phyloP scores from a whole-genome alignment of 1,140 invertebrate species.

The Caerostris darwini region DNA sequence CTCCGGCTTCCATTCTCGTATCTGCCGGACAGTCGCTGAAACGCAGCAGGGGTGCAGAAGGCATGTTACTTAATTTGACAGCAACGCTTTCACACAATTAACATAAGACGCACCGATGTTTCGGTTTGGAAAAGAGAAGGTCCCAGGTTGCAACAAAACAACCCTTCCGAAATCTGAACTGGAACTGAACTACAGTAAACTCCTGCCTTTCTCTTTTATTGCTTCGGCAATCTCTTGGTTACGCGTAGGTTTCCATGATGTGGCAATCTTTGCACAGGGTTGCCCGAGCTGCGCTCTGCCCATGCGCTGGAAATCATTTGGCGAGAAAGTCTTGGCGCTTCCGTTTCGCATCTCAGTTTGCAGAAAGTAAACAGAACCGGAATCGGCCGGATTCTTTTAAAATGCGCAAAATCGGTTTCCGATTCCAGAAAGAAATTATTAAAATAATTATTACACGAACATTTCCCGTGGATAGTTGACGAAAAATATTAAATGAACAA shows the following conservation, averaged over 20 bases:
- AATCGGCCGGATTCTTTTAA: neutral
- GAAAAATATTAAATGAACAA: no score
- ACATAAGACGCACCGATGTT: neutral
- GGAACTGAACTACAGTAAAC: neutral
- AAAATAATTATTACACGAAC: neutral
- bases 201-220: constrained; percentile 47
- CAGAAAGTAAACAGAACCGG: neutral
- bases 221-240: constrained; percentile 9
- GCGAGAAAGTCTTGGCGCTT: constrained; percentile 20
- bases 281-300: constrained; percentile 9
- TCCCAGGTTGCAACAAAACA: neutral
- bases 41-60: constrained; percentile 61
- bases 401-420: neutral
- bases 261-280: constrained; percentile 59
- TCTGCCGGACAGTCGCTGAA: constrained; percentile 58
- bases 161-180: neutral
- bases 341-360: neutral
- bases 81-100: neutral
- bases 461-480: neutral
- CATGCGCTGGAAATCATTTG: neutral
- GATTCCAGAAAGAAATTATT: neutral
- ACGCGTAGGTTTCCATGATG: constrained; percentile 53
- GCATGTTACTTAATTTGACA: constrained; percentile 47
- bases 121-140: neutral
- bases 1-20: constrained; percentile 50